These are phyloP conservation scores for Nycticryphes semicollaris DNA, from an alignment of 2,113 vertebrate genomes.

Conservation along the genomic window DNA sequence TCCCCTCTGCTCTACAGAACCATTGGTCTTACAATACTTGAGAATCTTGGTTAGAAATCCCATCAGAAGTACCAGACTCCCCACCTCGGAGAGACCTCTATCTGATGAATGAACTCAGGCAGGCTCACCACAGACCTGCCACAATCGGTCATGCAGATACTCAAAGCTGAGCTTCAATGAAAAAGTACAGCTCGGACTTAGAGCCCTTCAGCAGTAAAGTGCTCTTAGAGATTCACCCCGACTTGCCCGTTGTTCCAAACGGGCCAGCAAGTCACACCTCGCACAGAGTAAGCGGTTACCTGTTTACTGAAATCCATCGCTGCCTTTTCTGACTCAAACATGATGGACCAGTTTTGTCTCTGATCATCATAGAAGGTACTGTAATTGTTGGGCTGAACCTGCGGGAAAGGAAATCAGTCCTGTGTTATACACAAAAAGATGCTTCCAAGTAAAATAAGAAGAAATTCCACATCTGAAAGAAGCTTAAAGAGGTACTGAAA, in stretches of 20 bases:
- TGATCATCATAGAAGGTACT: conserved; percentile 96
- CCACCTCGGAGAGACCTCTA: background rate
- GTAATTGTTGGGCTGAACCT: conserved; percentile 93
- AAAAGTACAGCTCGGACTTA: background rate
- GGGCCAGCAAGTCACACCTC: background rate
- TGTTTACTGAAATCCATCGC: conserved; percentile 89
- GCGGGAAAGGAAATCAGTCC: conserved; percentile 5
- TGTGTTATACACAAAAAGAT: background rate
- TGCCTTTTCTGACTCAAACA: conserved; percentile 91
- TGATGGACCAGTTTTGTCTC: conserved; percentile 95
- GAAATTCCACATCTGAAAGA: background rate
- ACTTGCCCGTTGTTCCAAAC: background rate
- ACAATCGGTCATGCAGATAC: background rate
- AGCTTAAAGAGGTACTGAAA: background rate
- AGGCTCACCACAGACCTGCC: background rate
- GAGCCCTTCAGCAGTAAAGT: background rate
- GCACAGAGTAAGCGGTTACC: conserved; percentile 67
- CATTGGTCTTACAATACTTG: background rate
- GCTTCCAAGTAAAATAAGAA: background rate
- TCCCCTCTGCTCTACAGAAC: background rate
- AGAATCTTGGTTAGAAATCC: background rate
- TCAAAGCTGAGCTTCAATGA: background rate
- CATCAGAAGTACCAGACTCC: background rate
- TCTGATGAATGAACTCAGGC: background rate
- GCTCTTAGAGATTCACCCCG: background rate